phyloP scores from a whole-genome alignment of 23 tunicate genomes.

The Ciona savignyi region DNA sequence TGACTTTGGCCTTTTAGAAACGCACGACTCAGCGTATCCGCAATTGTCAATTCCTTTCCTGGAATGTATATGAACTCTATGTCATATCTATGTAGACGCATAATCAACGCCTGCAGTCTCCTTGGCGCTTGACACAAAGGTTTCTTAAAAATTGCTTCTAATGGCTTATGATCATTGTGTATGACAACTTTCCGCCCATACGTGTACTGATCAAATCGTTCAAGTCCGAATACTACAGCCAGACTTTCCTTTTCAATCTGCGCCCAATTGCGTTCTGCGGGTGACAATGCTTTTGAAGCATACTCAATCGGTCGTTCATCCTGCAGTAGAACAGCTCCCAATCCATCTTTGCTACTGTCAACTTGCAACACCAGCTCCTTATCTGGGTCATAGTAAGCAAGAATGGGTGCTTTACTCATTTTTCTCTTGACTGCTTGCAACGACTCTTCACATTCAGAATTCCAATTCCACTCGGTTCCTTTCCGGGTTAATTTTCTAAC shows the following conservation, averaged over 20 bases:
- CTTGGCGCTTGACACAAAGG: constrained; percentile 21
- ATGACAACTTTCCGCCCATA: constrained; percentile 13
- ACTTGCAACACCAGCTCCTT: too few species aligned
- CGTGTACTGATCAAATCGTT: constrained; percentile 30
- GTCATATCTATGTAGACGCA: constrained; percentile 16
- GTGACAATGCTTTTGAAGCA: constrained; percentile 12
- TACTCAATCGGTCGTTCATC: constrained; percentile 15
- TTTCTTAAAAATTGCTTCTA: constrained; percentile 18
- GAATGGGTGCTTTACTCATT: constrained; percentile 8
- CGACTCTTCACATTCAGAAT: constrained; percentile 14
- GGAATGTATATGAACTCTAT: constrained; percentile 20
- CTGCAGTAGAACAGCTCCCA: constrained; percentile 13
- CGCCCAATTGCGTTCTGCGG: constrained; percentile 18
- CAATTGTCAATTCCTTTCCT: constrained; percentile 7
- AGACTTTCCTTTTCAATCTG: constrained; percentile 33
- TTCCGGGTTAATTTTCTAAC: constrained; percentile 14
- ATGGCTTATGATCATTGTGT: constrained; percentile 12
- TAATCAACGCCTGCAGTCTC: constrained; percentile 20
- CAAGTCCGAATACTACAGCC: constrained; percentile 22
- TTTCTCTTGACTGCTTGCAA: constrained; percentile 6
- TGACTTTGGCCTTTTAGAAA: too few species aligned
- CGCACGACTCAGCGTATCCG: constrained; percentile 19
- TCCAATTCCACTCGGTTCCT: constrained; percentile 18
- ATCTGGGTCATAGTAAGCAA: too few species aligned
- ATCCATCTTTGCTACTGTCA: constrained; percentile 21